phyloP scores from a whole-genome alignment of 2,888 invertebrate species.

The Andrena chrysosceles region DNA sequence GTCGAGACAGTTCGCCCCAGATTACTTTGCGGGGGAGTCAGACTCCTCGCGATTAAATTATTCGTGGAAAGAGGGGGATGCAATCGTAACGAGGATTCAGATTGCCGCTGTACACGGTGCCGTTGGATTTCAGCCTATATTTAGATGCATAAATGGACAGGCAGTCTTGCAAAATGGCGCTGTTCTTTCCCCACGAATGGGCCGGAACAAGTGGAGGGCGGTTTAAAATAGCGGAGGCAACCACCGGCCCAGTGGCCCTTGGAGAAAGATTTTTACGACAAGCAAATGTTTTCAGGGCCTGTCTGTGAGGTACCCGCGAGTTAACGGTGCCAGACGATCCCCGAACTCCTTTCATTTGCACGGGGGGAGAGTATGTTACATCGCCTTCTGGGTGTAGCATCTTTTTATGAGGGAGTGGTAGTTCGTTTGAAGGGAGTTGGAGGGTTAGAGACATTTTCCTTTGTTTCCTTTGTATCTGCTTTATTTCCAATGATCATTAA shows the following conservation, averaged over 20 bases:
- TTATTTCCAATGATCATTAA: background rate
- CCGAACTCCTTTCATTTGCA: conserved; percentile 7
- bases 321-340: conserved; percentile 43
- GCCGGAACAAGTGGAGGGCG: conserved; percentile 64
- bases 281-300: conserved; percentile 36
- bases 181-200: conserved; percentile 52
- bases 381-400: background rate
- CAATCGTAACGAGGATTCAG: background rate
- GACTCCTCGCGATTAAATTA: too few relatives aligned
- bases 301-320: conserved; percentile 21
- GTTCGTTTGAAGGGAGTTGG: background rate
- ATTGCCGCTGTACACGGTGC: background rate
- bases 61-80: too few relatives aligned
- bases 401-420: background rate
- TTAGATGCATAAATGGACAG: conserved; percentile 21
- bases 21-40: too few relatives aligned
- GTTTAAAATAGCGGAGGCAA: conserved; percentile 69
- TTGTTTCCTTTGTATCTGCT: background rate
- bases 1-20: background rate
- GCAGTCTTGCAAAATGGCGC: conserved; percentile 11
- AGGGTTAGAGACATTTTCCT: conserved; percentile 3
- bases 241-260: conserved; percentile 45
- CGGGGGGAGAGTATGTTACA: background rate
- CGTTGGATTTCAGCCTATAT: conserved; percentile 15
- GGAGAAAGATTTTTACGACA: conserved; percentile 65